Percentiles rank a stretch among this genome's conserved stretches.
phyloP scores from a whole-genome alignment of 2,797 vertebrate genomes.

The Micropoecilia bifurca region DNA sequence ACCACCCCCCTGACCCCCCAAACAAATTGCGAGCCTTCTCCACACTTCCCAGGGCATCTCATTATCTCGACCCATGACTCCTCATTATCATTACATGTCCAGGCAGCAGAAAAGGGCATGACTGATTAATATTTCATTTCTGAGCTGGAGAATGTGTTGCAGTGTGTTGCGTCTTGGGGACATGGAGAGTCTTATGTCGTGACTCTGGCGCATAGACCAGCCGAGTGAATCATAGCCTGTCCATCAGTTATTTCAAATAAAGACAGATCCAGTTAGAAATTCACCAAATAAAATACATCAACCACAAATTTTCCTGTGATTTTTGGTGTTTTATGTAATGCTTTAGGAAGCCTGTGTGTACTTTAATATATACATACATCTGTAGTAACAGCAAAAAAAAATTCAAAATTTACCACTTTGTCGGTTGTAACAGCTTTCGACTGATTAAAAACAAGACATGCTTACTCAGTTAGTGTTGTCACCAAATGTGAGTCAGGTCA shows the following conservation, averaged over 20 bases:
- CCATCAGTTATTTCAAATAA: slow-evolving; percentile 12
- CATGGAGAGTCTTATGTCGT: background rate
- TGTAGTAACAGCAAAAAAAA: background rate
- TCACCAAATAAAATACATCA: background rate
- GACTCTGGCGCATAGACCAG: slow-evolving; percentile 1
- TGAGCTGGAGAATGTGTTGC: slow-evolving; percentile 28
- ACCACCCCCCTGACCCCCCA: background rate
- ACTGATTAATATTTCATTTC: slow-evolving; percentile 72
- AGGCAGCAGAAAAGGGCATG: slow-evolving; percentile 67
- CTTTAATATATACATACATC: background rate
- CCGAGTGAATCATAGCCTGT: background rate
- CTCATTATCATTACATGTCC: slow-evolving; percentile 67
- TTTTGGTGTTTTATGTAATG: background rate
- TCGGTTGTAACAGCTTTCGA: background rate
- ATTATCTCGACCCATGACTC: slow-evolving; percentile 75
- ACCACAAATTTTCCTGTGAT: background rate
- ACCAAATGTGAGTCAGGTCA: background rate
- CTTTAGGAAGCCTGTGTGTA: background rate
- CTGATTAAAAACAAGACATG: background rate
- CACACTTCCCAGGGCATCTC: slow-evolving; percentile 60
- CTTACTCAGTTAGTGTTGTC: background rate
- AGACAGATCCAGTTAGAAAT: background rate
- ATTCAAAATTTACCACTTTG: background rate
- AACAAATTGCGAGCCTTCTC: slow-evolving; percentile 32
- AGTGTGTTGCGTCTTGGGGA: slow-evolving; percentile 16